Evolutionary conservation across 2,888 invertebrate genomes (phyloP), one percentile per base, ranked within the genome.

Genomic region (Drosophila mettleri): DNA sequence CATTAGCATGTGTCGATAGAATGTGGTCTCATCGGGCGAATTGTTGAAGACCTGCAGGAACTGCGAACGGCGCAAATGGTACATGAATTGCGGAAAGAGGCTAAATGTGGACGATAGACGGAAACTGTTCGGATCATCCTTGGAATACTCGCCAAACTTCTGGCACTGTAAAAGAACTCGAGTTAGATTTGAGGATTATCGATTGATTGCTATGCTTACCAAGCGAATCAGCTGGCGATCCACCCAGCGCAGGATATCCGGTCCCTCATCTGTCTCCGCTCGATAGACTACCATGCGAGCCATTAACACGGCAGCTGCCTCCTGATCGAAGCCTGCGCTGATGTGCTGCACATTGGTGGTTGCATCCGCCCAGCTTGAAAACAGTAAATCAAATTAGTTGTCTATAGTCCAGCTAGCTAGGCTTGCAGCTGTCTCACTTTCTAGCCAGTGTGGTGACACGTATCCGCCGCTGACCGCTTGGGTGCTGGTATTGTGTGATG

Each of bases 11-110:
- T 99, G 99, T 84, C 98, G 96, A 92, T 99, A 99, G 93, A 98
- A 99, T 22, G 98, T 98, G 14, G 99, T 99, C 93, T 99, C 99
- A 93, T 99, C 99, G 0, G 99, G 99, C 39, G 98, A 99, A 94
- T 99, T 99, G 93, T 99, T 99, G 93, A 99, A 99, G 46, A 99
- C 99, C 94, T 99, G 99, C 76, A 99, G 94, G 93, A 99, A 99
- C 93, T 99, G 99, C 27, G 99, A 99, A 79, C 99, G 95, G 43
- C 99, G 94, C 88, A 99, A 93, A 91, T 99, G 99, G 93, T 99
- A 99, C 99, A 99, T 99, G 93, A 99, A 99, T 93, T 99, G 99
- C 43, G 99, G 99, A 93, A 99, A 99, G 64, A 99, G 93, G 66
- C 98, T 98, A 93, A 99, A 99, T 93, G 98, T 99, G 91, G 99